Evolutionary conservation across 2,888 invertebrate species (phyloP).

Genomic region (Rhogogaster chlorosoma): DNA sequence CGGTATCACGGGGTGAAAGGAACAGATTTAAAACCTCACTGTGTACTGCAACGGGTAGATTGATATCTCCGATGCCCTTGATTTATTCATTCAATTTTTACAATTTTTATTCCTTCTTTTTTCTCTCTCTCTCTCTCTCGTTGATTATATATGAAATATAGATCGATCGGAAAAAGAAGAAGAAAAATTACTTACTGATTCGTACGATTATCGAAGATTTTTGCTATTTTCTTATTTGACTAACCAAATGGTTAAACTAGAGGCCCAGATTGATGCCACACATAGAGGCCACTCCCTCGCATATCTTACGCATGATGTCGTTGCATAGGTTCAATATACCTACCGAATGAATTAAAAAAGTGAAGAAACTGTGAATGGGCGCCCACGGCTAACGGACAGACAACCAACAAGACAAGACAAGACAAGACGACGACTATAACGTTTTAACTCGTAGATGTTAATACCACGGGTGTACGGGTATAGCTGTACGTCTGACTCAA

Average conservation of each 20-base stretch:
- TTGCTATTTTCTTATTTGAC: neutral
- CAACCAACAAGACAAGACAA: neutral
- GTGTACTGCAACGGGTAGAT: neutral
- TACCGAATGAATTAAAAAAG: slow-evolving; percentile 44
- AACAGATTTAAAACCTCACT: neutral
- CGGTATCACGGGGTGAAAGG: neutral
- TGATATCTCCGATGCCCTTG: neutral
- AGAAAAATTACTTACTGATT: no score
- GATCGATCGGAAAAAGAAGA: no score
- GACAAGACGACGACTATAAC: neutral
- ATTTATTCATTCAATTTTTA: no score
- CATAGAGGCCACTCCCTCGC: slow-evolving; percentile 71
- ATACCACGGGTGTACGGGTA: neutral
- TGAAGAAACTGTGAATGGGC: slow-evolving; percentile 46
- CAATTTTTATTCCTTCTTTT: no score
- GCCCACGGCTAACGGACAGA: slow-evolving; percentile 19
- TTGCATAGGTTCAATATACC: slow-evolving; percentile 51
- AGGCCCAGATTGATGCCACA: neutral
- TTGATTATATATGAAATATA: no score
- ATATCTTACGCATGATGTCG: slow-evolving; percentile 75
- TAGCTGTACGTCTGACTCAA: neutral
- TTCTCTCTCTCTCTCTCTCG: no score
- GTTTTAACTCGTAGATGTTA: neutral
- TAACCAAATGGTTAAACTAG: neutral
- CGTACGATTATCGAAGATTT: no score